Percentiles rank a stretch among this genome's conserved stretches.
Evolutionary conservation across 2,888 invertebrate species (phyloP).

Genomic region (Reticulitermes lucifugus): DNA sequence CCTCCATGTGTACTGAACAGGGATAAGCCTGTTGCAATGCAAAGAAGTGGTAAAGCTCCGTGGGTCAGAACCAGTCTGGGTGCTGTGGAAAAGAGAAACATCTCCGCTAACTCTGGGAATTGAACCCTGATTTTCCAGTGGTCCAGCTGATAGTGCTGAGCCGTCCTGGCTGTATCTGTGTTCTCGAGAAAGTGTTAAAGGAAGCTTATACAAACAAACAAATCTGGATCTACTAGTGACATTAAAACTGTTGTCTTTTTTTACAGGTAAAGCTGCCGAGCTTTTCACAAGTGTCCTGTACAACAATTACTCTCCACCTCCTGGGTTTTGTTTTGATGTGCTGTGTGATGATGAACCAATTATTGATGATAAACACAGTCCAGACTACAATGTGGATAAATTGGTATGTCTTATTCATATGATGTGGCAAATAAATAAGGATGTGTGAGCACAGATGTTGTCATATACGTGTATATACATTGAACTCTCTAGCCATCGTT

Average conservation of each 20-base stretch:
- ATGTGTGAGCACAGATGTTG: not conserved
- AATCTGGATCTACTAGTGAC: not conserved
- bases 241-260: not conserved
- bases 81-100: too few species aligned
- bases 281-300: slow-evolving; percentile 69
- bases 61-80: too few species aligned
- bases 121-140: too few species aligned
- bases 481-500: too few species aligned
- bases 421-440: not conserved
- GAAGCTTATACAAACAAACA: too few species aligned
- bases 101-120: too few species aligned
- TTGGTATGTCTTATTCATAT: slow-evolving; percentile 57
- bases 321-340: slow-evolving; percentile 70
- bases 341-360: slow-evolving; percentile 66
- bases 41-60: too few species aligned
- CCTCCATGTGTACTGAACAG: too few species aligned
- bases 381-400: slow-evolving; percentile 66
- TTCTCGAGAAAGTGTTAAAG: too few species aligned
- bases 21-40: too few species aligned
- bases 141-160: too few species aligned
- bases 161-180: too few species aligned
- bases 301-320: slow-evolving; percentile 66
- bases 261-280: slow-evolving; percentile 44
- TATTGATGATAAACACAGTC: slow-evolving; percentile 65
- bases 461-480: not conserved